phyloP scores from a whole-genome alignment of 2,888 invertebrate genomes.

The Erebia aethiops region DNA sequence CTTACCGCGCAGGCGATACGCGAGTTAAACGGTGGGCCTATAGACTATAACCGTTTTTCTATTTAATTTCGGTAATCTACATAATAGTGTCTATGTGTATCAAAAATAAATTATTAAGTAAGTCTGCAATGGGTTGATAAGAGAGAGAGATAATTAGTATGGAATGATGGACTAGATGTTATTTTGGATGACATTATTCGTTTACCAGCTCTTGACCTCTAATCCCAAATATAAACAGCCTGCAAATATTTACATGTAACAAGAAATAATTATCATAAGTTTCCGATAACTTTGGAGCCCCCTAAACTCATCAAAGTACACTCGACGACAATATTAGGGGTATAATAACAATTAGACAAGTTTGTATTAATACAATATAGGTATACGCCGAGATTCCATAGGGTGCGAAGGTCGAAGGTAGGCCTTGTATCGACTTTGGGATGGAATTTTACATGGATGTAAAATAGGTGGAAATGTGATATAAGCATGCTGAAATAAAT shows the following conservation, averaged over 20 bases:
- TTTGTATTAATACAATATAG: background rate
- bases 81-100: too few species aligned
- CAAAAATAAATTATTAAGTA: too few species aligned
- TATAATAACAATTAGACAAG: conserved; percentile 31
- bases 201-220: background rate
- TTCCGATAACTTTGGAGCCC: conserved; percentile 16
- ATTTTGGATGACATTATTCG: background rate
- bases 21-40: too few species aligned
- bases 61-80: too few species aligned
- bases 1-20: too few species aligned
- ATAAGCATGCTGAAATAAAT: too few species aligned
- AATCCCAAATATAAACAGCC: background rate
- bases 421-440: conserved; percentile 12
- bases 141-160: too few species aligned
- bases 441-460: conserved; percentile 10
- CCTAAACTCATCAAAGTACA: conserved; percentile 34
- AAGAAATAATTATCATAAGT: conserved; percentile 10
- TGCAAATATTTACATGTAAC: conserved; percentile 3
- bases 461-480: background rate
- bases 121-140: too few species aligned
- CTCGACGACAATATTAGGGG: conserved; percentile 31
- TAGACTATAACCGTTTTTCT: too few species aligned
- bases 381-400: conserved; percentile 2
- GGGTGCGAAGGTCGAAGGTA: conserved; percentile 10
- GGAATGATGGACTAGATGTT: too few species aligned